Percentiles rank a stretch among this genome's conserved stretches.
Evolutionary conservation across 2,888 invertebrate species (phyloP).

Genomic region (Nomada ruficornis): DNA sequence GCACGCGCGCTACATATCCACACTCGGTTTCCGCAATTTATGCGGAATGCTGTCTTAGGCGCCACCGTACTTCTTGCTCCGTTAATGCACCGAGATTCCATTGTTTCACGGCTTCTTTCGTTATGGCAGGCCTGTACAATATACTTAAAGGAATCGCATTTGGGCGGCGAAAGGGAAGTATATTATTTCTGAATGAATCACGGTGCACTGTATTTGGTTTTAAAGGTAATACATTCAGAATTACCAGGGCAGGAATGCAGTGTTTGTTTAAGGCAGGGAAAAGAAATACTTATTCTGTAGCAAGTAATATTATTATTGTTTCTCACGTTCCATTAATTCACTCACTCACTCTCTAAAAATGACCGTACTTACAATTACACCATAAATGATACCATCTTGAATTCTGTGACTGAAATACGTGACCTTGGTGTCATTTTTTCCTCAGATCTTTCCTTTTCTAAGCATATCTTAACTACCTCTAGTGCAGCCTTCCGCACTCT

Average conservation of each 20-base stretch:
- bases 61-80: constrained; percentile 43
- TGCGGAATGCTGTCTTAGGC: constrained; percentile 64
- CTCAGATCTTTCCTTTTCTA: no score
- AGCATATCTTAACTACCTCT: no score
- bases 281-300: neutral
- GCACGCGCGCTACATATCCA: constrained; percentile 31
- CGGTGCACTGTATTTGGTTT: neutral
- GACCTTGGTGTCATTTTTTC: no score
- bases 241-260: neutral
- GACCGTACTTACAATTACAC: no score
- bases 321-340: constrained; percentile 5
- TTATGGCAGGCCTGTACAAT: neutral
- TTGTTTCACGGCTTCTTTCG: neutral
- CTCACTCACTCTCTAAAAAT: no score
- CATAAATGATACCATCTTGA: no score
- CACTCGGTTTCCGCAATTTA: constrained; percentile 64
- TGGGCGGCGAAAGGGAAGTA: neutral
- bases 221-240: neutral
- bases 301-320: neutral
- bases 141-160: neutral
- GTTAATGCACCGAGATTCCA: neutral
- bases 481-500: no score
- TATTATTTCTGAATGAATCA: no score
- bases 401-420: no score
- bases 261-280: neutral